A percentile compares a stretch with the other conserved stretches of the same genome.
These are phyloP conservation scores for Dolichopus griseipennis DNA, from an alignment of 2,888 invertebrate species.

Conservation along the genomic window DNA sequence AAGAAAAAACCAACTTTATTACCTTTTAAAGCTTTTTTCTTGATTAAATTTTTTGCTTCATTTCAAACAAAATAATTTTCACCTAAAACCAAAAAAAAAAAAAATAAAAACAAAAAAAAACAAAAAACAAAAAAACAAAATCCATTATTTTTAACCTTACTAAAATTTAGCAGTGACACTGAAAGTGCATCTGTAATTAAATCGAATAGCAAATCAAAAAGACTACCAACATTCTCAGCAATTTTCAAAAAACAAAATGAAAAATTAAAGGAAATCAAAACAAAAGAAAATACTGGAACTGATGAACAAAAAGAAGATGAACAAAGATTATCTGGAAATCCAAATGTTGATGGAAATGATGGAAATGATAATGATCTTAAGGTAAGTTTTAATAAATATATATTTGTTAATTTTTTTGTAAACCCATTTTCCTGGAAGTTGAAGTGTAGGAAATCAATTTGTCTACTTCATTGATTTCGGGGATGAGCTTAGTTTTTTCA, in stretches of 20 bases:
- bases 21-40: background rate
- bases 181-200: conserved; percentile 51
- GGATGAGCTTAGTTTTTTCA: too few species aligned
- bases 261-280: conserved; percentile 21
- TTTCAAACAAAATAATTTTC: conserved; percentile 13
- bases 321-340: conserved; percentile 22
- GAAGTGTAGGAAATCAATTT: too few species aligned
- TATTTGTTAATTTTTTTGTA: too few species aligned
- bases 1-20: too few species aligned
- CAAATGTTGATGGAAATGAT: conserved; percentile 29
- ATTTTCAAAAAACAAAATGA: conserved; percentile 39
- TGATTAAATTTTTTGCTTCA: conserved; percentile 14
- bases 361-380: conserved; percentile 41
- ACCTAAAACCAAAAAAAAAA: background rate
- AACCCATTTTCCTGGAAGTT: too few species aligned
- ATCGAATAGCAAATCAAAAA: conserved; percentile 28
- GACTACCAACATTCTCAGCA: conserved; percentile 37
- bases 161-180: conserved; percentile 53
- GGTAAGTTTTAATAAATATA: conserved; percentile 27
- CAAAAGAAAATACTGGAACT: conserved; percentile 19
- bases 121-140: conserved; percentile 22
- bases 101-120: conserved; percentile 13
- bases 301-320: conserved; percentile 27
- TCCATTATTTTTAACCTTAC: conserved; percentile 24
- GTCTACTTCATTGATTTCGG: too few species aligned